Evolutionary conservation across 2,888 invertebrate genomes (phyloP).

Genomic region (Aricia artaxerxes): DNA sequence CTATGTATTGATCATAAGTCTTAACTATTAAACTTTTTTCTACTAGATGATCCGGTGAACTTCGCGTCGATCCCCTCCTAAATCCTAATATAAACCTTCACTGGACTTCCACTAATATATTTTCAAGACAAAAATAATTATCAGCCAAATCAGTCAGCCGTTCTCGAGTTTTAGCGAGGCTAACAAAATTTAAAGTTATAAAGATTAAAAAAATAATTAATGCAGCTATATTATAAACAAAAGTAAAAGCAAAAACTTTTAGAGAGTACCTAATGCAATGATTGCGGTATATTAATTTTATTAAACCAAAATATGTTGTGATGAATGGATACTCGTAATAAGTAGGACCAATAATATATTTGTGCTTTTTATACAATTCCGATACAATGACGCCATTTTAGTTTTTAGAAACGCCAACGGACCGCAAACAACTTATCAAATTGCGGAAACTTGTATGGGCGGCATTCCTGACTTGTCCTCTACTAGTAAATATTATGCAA

Average conservation of each 20-base stretch:
- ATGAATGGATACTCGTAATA: neutral
- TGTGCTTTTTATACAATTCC: slow-evolving; percentile 20
- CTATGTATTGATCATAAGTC: too few relatives aligned
- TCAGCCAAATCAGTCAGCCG: too few relatives aligned
- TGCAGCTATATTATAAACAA: neutral
- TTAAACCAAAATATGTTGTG: neutral
- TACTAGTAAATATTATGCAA: slow-evolving; percentile 69
- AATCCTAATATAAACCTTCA: too few relatives aligned
- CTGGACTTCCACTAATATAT: too few relatives aligned
- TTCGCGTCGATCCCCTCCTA: too few relatives aligned
- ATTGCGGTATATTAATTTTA: neutral
- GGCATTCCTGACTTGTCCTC: slow-evolving; percentile 59
- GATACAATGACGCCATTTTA: slow-evolving; percentile 29
- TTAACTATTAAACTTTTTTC: too few relatives aligned
- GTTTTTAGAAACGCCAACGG: slow-evolving; percentile 31
- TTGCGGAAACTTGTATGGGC: slow-evolving; percentile 63
- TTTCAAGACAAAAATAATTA: too few relatives aligned
- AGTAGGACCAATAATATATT: neutral
- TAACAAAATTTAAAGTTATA: too few relatives aligned
- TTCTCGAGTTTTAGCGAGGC: too few relatives aligned
- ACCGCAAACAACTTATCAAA: slow-evolving; percentile 33
- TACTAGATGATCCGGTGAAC: too few relatives aligned
- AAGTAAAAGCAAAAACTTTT: neutral
- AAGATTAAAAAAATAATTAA: too few relatives aligned
- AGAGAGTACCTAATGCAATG: neutral